Conservation (phyloP, 2,888 invertebrate genomes). For the Acleris laterana region DNA sequence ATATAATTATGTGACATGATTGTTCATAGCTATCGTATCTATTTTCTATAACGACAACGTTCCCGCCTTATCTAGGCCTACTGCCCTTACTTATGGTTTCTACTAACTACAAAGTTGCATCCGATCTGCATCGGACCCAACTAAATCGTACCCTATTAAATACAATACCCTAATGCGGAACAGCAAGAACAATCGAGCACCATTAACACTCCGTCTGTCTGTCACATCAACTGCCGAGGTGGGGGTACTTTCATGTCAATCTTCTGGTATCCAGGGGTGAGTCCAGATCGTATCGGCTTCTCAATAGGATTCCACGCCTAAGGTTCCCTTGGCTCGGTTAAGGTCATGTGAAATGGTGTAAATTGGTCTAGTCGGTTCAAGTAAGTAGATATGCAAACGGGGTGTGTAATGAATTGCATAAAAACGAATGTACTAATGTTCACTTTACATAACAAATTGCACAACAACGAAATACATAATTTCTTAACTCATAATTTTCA, state of each 20-base stretch:
- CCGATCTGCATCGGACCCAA: conserved; percentile 27
- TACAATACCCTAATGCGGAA: conserved; percentile 31
- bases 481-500: no score
- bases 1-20: no score
- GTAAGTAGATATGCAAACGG: no score
- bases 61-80: no score
- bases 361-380: conserved; percentile 5
- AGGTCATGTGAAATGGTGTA: conserved; percentile 31
- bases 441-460: no score
- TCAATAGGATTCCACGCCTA: conserved; percentile 43
- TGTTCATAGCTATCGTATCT: no score
- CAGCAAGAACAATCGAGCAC: conserved; percentile 42
- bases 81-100: no score
- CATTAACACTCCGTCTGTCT: conserved; percentile 64
- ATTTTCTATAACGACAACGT: no score
- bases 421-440: no score
- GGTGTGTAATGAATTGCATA: no score
- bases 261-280: conserved; percentile 45
- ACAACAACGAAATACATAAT: no score
- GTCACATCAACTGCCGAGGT: conserved; percentile 51
- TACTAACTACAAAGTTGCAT: neutral
- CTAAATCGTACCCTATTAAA: conserved; percentile 28
- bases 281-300: conserved; percentile 42
- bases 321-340: conserved; percentile 28
- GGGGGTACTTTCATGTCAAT: conserved; percentile 66